Base-by-base conservation (phyloP, 2,113 vertebrate genomes). In the Hiodon alosoides region DNA sequence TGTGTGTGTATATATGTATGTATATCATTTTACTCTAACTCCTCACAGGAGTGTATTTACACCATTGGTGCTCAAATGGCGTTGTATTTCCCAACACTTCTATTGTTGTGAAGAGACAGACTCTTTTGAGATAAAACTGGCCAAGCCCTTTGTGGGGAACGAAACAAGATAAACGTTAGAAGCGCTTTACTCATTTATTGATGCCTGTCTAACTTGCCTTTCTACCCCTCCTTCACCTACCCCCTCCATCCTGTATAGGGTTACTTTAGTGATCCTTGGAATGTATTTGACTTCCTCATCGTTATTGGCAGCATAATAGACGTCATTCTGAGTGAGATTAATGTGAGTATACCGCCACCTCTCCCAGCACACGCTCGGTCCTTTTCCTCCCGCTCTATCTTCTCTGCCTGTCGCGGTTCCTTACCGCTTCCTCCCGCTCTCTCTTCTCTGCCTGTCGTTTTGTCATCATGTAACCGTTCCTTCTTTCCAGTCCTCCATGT, bases 251-350 rank as follows among this genome's bases (percentile, higher is more conserved):
- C 93, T 92, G 91, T 97, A 90, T 96, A 99, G 97, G 97, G 97
- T 91, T 98, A 98, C 95, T 99, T 98, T 98, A 98, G 97, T 98
- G 97, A 98, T 95, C 96, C 97, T 91, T 98, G 97, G 97, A 99
- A 99, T 98, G 96, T 99, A 92, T 99, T 99, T 98, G 97, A 98
- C 95, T 99, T 98, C 96, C 96, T 99, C 93, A 98, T 99, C 96
- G 97, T 99, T 93, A 98, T 99, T 97, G 97, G 97, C 94, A 99
- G 97, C 96, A 95, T 99, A 91, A 98, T 98, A 94, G 97, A 98
- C 94, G 96, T 98, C 96, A 98, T 99, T 95, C 97, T 99, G 92
- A 99, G 97, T 98, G 97, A 99, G 85, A 98, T 96, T 93, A 98
- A 98, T 95, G 97, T 98, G 96, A 98, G 97, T 99, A 98, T 90